Evolutionary conservation across 2,888 invertebrate genomes (phyloP).

Genomic region (Thereva unica): DNA sequence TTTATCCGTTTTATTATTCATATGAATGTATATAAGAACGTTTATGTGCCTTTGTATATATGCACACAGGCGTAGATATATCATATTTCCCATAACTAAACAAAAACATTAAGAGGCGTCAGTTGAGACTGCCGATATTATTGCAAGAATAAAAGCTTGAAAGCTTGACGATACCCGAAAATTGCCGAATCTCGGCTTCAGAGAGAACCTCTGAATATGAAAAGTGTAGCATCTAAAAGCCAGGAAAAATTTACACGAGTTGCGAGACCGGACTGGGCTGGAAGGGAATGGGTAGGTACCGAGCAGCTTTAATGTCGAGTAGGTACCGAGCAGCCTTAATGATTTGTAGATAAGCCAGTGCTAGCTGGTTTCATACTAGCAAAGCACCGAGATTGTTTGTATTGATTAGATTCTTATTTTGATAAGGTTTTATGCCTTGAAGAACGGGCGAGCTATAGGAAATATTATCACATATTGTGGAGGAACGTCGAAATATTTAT

Average conservation of each 20-base stretch:
- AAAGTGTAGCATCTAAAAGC: conserved; percentile 31
- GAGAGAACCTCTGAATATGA: conserved; percentile 12
- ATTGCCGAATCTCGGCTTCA: conserved; percentile 12
- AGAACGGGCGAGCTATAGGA: conserved; percentile 37
- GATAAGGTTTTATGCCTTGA: conserved; percentile 44
- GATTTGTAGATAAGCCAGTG: conserved; percentile 41
- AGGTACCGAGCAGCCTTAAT: conserved; percentile 38
- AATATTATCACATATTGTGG: conserved; percentile 34
- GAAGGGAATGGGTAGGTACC: conserved; percentile 15
- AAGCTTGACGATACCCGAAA: conserved; percentile 13
- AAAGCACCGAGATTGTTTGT: conserved; percentile 47
- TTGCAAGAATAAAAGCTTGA: conserved; percentile 33
- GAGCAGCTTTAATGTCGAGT: conserved; percentile 8
- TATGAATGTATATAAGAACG: neutral
- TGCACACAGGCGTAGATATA: conserved; percentile 21
- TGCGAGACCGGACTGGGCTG: neutral
- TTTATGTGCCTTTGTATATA: neutral
- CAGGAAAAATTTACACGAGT: conserved; percentile 29
- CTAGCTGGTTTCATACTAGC: conserved; percentile 47
- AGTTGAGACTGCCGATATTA: conserved; percentile 19
- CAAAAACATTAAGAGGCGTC: conserved; percentile 31
- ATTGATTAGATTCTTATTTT: conserved; percentile 46
- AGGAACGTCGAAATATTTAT: conserved; percentile 27
- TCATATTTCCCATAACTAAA: conserved; percentile 33
- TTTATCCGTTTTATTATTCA: conserved; percentile 35